Percentiles rank a stretch among this genome's conserved stretches.
These are phyloP conservation scores for Mycalesis mineus DNA, from an alignment of 2,888 invertebrate genomes.

Conservation along the genomic window DNA sequence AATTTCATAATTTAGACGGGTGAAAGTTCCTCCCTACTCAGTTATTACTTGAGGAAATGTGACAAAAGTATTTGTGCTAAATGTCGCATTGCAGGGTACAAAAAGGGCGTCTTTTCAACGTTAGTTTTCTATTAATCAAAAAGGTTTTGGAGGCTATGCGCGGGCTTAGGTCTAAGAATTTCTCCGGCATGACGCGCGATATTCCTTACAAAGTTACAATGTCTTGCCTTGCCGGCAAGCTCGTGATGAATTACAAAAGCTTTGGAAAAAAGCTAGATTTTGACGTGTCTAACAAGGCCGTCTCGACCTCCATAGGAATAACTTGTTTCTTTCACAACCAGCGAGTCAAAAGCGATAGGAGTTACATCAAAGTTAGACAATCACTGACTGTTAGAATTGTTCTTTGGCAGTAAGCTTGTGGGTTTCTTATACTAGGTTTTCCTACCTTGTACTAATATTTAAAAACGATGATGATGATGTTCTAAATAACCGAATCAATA, in stretches of 20 bases:
- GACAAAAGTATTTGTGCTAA: not conserved
- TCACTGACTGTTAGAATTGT: too few relatives aligned
- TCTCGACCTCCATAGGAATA: not conserved
- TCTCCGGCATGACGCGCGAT: not conserved
- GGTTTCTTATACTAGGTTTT: too few relatives aligned
- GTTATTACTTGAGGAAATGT: not conserved
- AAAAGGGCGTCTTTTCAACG: not conserved
- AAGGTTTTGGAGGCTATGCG: constrained; percentile 2
- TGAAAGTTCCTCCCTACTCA: too few relatives aligned
- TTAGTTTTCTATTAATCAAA: constrained; percentile 11
- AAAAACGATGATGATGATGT: too few relatives aligned
- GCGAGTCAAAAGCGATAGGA: not conserved
- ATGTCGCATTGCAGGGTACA: constrained; percentile 10
- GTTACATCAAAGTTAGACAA: not conserved
- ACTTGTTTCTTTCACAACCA: not conserved
- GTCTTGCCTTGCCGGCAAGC: not conserved
- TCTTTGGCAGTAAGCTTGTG: too few relatives aligned
- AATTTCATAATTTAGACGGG: too few relatives aligned
- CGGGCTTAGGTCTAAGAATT: not conserved
- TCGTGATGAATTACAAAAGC: constrained; percentile 2
- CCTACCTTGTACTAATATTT: too few relatives aligned
- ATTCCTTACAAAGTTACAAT: constrained; percentile 5
- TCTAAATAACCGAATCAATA: too few relatives aligned
- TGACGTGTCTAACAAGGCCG: not conserved
- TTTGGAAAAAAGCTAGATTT: constrained; percentile 5